Evolutionary conservation across 2,797 vertebrate species (phyloP).

Genomic region (Chelidonichthys spinosus): DNA sequence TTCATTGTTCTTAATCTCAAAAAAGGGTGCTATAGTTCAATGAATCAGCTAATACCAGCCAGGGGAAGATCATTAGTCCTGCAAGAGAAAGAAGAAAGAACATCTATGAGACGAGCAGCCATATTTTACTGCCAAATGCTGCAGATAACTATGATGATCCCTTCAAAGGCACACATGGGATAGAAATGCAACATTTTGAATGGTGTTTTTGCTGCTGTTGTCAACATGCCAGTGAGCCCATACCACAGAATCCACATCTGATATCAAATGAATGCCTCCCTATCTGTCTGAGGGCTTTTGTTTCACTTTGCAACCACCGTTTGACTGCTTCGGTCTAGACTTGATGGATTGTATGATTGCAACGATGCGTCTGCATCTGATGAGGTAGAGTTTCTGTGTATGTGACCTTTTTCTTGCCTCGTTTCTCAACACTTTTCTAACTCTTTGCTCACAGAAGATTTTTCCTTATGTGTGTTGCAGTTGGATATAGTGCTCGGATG

Average conservation of each 20-base stretch:
- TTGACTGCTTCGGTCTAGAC: slow-evolving; percentile 20
- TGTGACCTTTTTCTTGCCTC: slow-evolving; percentile 25
- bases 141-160: not conserved
- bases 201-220: not conserved
- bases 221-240: not conserved
- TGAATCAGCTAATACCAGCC: not conserved
- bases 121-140: not conserved
- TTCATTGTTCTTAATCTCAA: not conserved
- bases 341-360: slow-evolving; percentile 25
- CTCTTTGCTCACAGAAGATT: not conserved
- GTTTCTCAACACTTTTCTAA: slow-evolving; percentile 1
- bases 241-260: slow-evolving; percentile 6
- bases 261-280: slow-evolving; percentile 13
- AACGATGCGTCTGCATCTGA: slow-evolving; percentile 3
- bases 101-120: too few species aligned
- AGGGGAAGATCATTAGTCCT: not conserved
- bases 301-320: slow-evolving; percentile 7
- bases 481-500: not conserved
- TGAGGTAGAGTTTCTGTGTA: slow-evolving; percentile 23
- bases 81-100: not conserved
- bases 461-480: not conserved
- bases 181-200: not conserved
- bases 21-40: not conserved
- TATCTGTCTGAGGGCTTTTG: slow-evolving; percentile 15
- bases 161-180: not conserved